phyloP scores from a whole-genome alignment of 2,113 vertebrate genomes.

The Chloropsis cyanopogon region DNA sequence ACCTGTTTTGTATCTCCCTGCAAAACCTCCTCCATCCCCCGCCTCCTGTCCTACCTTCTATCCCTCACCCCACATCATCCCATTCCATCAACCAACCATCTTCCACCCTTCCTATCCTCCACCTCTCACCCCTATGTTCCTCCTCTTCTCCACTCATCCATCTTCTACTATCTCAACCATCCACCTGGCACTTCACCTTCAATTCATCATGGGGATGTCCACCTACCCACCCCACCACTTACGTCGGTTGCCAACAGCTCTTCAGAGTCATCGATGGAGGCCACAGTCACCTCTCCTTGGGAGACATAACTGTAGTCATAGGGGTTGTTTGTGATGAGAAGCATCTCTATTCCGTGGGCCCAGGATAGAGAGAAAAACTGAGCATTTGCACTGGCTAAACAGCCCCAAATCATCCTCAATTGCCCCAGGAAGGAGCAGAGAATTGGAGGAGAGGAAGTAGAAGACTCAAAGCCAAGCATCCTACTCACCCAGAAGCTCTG shows the following conservation, averaged over 20 bases:
- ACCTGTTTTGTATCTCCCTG: background rate
- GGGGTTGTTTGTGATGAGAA: slow-evolving; percentile 89
- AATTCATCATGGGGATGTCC: background rate
- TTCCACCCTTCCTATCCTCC: background rate
- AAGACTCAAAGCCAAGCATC: background rate
- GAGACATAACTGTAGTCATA: slow-evolving; percentile 92
- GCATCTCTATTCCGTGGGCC: slow-evolving; percentile 73
- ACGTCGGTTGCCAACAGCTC: slow-evolving; percentile 91
- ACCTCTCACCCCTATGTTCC: background rate
- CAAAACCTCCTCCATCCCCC: background rate
- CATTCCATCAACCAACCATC: background rate
- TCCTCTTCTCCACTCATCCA: background rate
- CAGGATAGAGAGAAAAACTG: background rate
- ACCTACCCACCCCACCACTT: background rate
- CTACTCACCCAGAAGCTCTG: slow-evolving; percentile 84
- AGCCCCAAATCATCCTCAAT: background rate
- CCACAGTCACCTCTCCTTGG: slow-evolving; percentile 90
- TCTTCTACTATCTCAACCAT: background rate
- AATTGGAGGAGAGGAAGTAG: background rate
- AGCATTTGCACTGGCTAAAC: background rate
- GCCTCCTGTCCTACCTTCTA: background rate
- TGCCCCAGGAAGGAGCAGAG: background rate
- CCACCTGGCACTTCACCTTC: background rate
- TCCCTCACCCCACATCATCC: background rate
- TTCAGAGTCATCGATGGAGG: slow-evolving; percentile 89